Conservation (phyloP, 2,113 vertebrate species). For the Atractosteus spatula region DNA sequence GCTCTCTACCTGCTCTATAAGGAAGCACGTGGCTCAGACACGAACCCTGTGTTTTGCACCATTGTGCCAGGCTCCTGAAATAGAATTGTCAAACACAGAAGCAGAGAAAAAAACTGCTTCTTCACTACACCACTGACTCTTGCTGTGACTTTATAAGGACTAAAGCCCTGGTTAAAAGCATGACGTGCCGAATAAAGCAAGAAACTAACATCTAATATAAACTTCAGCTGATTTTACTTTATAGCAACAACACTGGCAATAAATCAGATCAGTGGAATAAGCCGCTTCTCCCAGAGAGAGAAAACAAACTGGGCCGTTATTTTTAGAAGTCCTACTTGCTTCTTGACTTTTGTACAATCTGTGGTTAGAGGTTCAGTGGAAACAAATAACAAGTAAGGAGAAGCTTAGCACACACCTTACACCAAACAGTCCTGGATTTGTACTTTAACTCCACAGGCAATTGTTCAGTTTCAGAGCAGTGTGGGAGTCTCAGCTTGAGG, state of each 20-base stretch:
- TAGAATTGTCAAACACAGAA: conserved; percentile 6
- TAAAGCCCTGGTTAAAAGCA: conserved; percentile 34
- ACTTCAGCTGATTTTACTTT: conserved; percentile 47
- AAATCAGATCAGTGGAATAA: conserved; percentile 40
- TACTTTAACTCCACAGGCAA: too few relatives aligned
- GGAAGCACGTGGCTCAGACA: background rate
- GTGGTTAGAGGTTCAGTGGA: background rate
- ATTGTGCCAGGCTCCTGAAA: background rate
- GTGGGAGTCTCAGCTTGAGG: too few relatives aligned
- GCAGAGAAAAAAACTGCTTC: conserved; percentile 8
- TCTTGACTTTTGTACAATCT: conserved; percentile 2
- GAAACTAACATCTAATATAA: conserved; percentile 55
- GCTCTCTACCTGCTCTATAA: background rate
- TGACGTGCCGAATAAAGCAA: conserved; percentile 29
- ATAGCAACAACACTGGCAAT: conserved; percentile 25
- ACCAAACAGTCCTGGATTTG: too few relatives aligned
- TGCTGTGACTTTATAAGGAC: conserved; percentile 71
- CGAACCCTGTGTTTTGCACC: background rate
- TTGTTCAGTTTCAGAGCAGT: too few relatives aligned
- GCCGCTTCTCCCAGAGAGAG: conserved; percentile 12
- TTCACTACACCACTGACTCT: conserved; percentile 31
- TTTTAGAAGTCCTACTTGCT: conserved; percentile 48
- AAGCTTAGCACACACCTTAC: too few relatives aligned
- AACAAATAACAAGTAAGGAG: too few relatives aligned
- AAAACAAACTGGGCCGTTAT: conserved; percentile 55